These are phyloP conservation scores for Noctua pronuba DNA, from an alignment of 2,888 invertebrate species.

Conservation along the genomic window DNA sequence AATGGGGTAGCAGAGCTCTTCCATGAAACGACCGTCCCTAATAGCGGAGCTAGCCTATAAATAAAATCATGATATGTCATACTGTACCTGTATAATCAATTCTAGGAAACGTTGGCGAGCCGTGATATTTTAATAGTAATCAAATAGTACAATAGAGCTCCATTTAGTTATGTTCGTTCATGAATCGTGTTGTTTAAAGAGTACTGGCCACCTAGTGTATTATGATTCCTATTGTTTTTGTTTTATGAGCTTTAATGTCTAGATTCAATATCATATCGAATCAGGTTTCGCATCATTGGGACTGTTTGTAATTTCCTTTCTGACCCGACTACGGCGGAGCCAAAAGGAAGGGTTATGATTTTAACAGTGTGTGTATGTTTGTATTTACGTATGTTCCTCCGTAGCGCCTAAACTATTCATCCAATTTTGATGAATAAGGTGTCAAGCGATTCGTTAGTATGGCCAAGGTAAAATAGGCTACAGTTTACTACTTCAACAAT, in stretches of 20 bases:
- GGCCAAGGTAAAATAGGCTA: no score
- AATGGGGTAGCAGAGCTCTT: slow-evolving; percentile 13
- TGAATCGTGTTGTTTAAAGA: slow-evolving; percentile 2
- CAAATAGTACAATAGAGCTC: slow-evolving; percentile 1
- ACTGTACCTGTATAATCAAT: slow-evolving; percentile 31
- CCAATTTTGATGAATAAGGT: no score
- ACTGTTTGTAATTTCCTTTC: neutral
- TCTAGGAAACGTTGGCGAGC: slow-evolving; percentile 14
- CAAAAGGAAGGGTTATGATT: no score
- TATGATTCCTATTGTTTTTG: slow-evolving; percentile 10
- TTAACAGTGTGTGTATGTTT: no score
- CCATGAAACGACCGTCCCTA: slow-evolving; percentile 22
- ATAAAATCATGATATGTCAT: slow-evolving; percentile 45
- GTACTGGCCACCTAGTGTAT: neutral
- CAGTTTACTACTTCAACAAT: no score
- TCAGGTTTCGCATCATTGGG: neutral
- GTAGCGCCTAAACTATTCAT: no score
- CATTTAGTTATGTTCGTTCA: slow-evolving; percentile 12
- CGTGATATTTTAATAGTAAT: slow-evolving; percentile 20
- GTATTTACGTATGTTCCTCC: no score
- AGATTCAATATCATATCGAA: neutral
- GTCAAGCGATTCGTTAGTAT: no score
- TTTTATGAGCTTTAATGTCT: slow-evolving; percentile 25
- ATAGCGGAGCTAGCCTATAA: slow-evolving; percentile 25
- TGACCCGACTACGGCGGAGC: no score